Base-by-base conservation (phyloP, 2,888 invertebrate genomes). In the Pheosia tremula region DNA sequence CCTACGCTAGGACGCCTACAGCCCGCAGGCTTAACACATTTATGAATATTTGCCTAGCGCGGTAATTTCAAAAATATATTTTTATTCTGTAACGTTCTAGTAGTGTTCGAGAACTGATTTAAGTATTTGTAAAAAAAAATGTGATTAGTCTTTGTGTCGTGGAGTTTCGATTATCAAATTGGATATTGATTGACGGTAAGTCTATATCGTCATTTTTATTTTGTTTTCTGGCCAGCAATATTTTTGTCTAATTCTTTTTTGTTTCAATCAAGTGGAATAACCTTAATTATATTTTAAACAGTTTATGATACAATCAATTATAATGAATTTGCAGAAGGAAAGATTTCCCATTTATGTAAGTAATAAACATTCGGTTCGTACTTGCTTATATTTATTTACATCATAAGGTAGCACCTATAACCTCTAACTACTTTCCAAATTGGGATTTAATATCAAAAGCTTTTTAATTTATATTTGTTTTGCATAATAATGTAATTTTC, bases 1-100 rank as follows among this genome's bases (percentile, higher is more conserved):
- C 80, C 75, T 75, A 75, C 71, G 88, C 72, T 73, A 79, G 81
- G 85, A 85, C 88, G 89, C 81, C 75, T 80, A 53, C 45, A 11
- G 50, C 58, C 63, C 67, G 61, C 61, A 41, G 64, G 69, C 67
- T 62, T 69, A 60, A 63, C 57, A 50, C 58, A 64, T 24, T 24
- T 24, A 24, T 64, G 61, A 71, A 61, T 65, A 60, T 78, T 73
- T 65, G 77, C 60, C 60, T 60, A 63, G 65, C 79, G 84, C 81
- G 82, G 66, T 77, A 69, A 78, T 80, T 77, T 76, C 71, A 81
- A 80, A 80, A 78, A 74, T 56, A 13, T 41, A 45, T 58, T 54
- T 50, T 64, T 67, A 47, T 47, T 39, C 58, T 39, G 37, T 37
- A 56, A 56, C 13, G 43, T 69, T 43, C 47, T 58, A 53, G 58